Base-by-base conservation (phyloP, 2,113 vertebrate species). In the Rallus limicola region DNA sequence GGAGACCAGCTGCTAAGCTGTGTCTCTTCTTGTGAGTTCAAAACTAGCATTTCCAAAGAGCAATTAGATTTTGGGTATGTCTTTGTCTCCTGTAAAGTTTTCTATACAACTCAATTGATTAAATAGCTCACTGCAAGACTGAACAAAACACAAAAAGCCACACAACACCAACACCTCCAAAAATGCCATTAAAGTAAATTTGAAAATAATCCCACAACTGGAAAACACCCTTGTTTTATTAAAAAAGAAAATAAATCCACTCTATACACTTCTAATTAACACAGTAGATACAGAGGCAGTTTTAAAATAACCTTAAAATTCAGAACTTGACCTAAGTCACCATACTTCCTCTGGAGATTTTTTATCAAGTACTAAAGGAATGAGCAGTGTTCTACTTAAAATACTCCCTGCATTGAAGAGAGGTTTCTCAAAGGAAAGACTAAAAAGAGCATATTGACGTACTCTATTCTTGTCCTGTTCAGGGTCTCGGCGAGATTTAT, bases 351-450 rank as follows among this genome's bases (percentile, higher is more conserved):
- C 55, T 68, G 33, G 68, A 60, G 52, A 63, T 10, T 74, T 70
- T 89, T 78, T 29, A 86, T 81, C 60, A 70, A 88, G 62, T 24
- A 8, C 40, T 55, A 62, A 44, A 92, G 38, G 74, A 88, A 91
- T 55, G 84, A 91, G 53, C 31, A 53, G 44, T 36, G 42, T 70
- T 91, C 83, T 74, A 69, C 78, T 87, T 82, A 63, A 91, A 92
- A 53, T 42, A 91, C 11, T 94, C 25, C 76, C 78, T 79, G 75
- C 19, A 16, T 26, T 42, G 89, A 50, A 64, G 44, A 72, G 68
- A 85, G 16, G 55, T 56, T 95, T 89, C 86, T 95, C 89, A 92
- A 91, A 95, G 34, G 56, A 69, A 79, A 63, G 65, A 53, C 62
- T 91, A 38, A 84, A 95, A 96, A 70, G 44, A 83, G 13, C 6